Evolutionary conservation across 2,888 invertebrate genomes (phyloP).

Genomic region (Esperia sulphurella): DNA sequence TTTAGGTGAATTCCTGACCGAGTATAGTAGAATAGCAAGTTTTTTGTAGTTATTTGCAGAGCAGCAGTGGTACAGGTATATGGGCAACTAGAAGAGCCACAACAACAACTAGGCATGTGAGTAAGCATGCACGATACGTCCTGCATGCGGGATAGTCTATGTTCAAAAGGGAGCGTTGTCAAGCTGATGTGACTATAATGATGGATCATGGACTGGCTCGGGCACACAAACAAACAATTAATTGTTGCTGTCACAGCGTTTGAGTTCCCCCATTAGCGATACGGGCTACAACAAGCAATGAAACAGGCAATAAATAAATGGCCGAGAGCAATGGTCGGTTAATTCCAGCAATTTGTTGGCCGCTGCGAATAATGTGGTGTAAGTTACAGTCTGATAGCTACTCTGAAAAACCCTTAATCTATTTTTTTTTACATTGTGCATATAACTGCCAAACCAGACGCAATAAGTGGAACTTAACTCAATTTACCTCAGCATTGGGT

Average conservation of each 20-base stretch:
- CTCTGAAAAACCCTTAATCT: neutral
- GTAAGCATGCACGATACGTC: too few species aligned
- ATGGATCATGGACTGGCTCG: neutral
- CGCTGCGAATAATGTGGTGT: constrained; percentile 21
- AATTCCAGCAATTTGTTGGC: constrained; percentile 57
- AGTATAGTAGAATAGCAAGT: too few species aligned
- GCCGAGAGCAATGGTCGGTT: constrained; percentile 53
- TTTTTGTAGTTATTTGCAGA: too few species aligned
- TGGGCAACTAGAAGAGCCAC: too few species aligned
- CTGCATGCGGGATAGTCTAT: neutral
- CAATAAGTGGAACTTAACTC: too few species aligned
- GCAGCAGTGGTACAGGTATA: too few species aligned
- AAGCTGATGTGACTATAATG: neutral
- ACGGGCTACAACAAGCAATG: constrained; percentile 26
- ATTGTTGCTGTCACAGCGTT: constrained; percentile 17
- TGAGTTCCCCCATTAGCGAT: constrained; percentile 30
- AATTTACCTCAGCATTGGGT: too few species aligned
- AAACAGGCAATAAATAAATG: constrained; percentile 44
- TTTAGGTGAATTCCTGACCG: too few species aligned
- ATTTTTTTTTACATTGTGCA: too few species aligned
- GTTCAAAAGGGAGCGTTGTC: neutral
- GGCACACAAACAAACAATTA: neutral
- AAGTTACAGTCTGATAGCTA: constrained; percentile 16
- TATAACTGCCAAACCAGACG: too few species aligned
- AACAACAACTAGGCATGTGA: too few species aligned